Conservation (phyloP, 2,797 vertebrate genomes). For the Philypnodon macrostomus region DNA sequence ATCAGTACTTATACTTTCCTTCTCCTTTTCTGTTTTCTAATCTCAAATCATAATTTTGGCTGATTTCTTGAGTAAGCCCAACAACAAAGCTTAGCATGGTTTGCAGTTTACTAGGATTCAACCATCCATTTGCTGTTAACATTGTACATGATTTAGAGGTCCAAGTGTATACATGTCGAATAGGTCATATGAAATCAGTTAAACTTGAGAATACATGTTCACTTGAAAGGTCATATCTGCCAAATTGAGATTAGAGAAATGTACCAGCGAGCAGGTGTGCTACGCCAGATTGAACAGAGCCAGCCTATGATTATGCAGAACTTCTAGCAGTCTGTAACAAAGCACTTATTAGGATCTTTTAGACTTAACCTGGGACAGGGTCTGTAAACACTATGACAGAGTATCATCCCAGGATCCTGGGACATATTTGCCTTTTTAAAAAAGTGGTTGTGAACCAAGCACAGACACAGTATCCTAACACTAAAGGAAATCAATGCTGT, state of each 20-base stretch:
- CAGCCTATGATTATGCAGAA: slow-evolving; percentile 73
- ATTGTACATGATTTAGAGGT: slow-evolving; percentile 48
- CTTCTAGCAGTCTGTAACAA: slow-evolving; percentile 67
- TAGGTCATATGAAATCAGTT: slow-evolving; percentile 68
- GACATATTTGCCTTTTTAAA: slow-evolving; percentile 65
- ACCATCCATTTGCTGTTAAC: slow-evolving; percentile 44
- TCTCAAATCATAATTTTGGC: slow-evolving; percentile 27
- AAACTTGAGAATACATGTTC: slow-evolving; percentile 59
- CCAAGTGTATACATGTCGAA: slow-evolving; percentile 56
- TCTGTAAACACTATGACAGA: slow-evolving; percentile 69
- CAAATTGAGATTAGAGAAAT: slow-evolving; percentile 78
- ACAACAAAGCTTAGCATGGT: slow-evolving; percentile 57
- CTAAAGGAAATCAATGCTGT: slow-evolving; percentile 51
- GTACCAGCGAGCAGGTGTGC: slow-evolving; percentile 70
- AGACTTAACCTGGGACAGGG: slow-evolving; percentile 61
- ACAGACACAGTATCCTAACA: slow-evolving; percentile 64
- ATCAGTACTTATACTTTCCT: slow-evolving; percentile 69
- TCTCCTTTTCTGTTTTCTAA: slow-evolving; percentile 60
- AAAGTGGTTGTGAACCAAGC: slow-evolving; percentile 73
- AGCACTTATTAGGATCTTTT: slow-evolving; percentile 72
- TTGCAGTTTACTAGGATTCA: slow-evolving; percentile 51
- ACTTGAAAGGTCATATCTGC: slow-evolving; percentile 76
- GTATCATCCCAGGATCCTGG: slow-evolving; percentile 55
- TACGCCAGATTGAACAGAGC: slow-evolving; percentile 65
- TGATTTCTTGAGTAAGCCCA: slow-evolving; percentile 54